phyloP scores from a whole-genome alignment of 2,888 invertebrate genomes.

The Tryphoninae sp. region DNA sequence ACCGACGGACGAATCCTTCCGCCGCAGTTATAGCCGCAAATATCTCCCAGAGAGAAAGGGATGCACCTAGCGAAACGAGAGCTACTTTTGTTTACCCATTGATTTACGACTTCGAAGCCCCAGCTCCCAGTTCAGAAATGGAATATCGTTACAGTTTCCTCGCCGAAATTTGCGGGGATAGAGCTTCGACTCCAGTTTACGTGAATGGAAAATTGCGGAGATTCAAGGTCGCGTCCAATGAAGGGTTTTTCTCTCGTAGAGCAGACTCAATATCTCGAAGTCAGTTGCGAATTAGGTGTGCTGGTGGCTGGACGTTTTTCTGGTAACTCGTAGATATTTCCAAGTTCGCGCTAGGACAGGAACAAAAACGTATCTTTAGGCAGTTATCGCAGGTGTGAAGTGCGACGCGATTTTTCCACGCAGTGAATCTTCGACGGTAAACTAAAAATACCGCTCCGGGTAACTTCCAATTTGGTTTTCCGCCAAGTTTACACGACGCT shows the following conservation, averaged over 20 bases:
- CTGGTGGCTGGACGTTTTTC: slow-evolving; percentile 68
- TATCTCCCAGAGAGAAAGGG: slow-evolving; percentile 50
- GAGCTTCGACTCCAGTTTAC: slow-evolving; percentile 46
- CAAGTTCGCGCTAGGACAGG: neutral
- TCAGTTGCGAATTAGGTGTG: slow-evolving; percentile 78
- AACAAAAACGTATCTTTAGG: neutral
- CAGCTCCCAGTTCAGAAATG: slow-evolving; percentile 49
- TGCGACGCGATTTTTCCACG: slow-evolving; percentile 22
- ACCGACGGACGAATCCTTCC: slow-evolving; percentile 61
- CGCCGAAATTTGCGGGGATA: slow-evolving; percentile 12
- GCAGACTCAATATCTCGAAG: slow-evolving; percentile 66
- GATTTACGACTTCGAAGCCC: slow-evolving; percentile 74
- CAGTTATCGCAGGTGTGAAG: slow-evolving; percentile 17
- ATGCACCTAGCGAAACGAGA: slow-evolving; percentile 60
- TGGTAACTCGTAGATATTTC: slow-evolving; percentile 6
- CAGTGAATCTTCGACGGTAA: neutral
- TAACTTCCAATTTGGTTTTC: neutral
- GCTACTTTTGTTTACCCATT: slow-evolving; percentile 66
- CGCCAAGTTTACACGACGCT: slow-evolving; percentile 5
- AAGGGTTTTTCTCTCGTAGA: slow-evolving; percentile 53
- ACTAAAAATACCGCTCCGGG: neutral
- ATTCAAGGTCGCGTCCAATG: slow-evolving; percentile 74
- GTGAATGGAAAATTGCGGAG: slow-evolving; percentile 75
- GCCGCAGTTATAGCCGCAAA: slow-evolving; percentile 60
- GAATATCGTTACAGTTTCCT: slow-evolving; percentile 30